Percentiles rank a stretch among this genome's conserved stretches.
Conservation (phyloP, 2,888 invertebrate species). For the Hipparchia sbordonii region DNA sequence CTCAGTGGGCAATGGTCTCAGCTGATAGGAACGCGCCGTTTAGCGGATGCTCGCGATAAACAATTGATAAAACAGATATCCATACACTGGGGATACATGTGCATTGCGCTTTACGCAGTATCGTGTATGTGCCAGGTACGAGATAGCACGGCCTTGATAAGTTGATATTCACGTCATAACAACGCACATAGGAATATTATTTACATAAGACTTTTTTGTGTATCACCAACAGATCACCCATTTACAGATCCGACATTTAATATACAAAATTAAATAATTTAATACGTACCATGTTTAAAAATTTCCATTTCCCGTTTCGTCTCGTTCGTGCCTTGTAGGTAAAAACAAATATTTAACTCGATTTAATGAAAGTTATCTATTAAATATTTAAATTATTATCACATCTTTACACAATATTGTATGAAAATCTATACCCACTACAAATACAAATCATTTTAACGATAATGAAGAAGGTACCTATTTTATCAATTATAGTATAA, state of each 20-base stretch:
- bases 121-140: conserved; percentile 70
- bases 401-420: not conserved
- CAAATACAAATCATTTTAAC: not conserved
- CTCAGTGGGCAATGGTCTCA: conserved; percentile 11
- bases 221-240: not conserved
- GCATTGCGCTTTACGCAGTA: conserved; percentile 49
- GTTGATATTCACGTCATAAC: conserved; percentile 68
- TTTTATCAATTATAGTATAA: not conserved
- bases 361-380: no score
- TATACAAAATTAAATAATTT: not conserved
- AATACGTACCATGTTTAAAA: conserved; percentile 59
- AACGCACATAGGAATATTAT: conserved; percentile 31
- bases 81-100: conserved; percentile 63
- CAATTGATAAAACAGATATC: conserved; percentile 62
- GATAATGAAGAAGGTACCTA: not conserved
- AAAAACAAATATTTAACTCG: not conserved
- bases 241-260: not conserved
- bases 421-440: not conserved
- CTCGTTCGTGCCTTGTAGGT: not conserved
- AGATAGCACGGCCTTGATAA: conserved; percentile 74
- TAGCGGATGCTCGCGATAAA: conserved; percentile 41
- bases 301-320: conserved; percentile 54
- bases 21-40: conserved; percentile 28
- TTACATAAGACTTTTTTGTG: conserved; percentile 4
- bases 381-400: not conserved